Percentiles rank a stretch among this genome's conserved stretches.
phyloP scores from a whole-genome alignment of 2,888 invertebrate species.

The Ennomos erosarius region DNA sequence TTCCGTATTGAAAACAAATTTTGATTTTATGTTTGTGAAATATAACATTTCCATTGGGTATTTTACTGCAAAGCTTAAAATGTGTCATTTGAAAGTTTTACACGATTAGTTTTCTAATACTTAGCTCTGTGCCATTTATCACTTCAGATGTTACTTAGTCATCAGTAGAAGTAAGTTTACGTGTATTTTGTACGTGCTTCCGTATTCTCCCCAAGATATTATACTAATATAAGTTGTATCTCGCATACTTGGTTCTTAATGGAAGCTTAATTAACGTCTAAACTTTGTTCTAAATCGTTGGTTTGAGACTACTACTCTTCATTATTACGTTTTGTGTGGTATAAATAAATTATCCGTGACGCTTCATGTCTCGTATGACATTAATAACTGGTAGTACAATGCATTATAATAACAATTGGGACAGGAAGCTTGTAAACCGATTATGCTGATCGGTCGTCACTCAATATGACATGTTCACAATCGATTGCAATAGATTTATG shows the following conservation, averaged over 20 bases:
- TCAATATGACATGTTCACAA: conserved; percentile 74
- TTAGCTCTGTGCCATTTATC: conserved; percentile 17
- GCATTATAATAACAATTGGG: conserved; percentile 76
- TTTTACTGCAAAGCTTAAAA: conserved; percentile 24
- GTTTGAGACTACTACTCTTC: conserved; percentile 60
- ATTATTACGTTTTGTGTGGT: conserved; percentile 48
- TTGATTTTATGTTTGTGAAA: conserved; percentile 26
- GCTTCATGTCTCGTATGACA: conserved; percentile 61
- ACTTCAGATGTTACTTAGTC: conserved; percentile 37
- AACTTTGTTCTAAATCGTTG: conserved; percentile 63
- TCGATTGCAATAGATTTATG: conserved; percentile 71
- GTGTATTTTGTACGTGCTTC: conserved; percentile 53
- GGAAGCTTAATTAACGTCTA: conserved; percentile 66
- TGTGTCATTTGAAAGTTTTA: conserved; percentile 13
- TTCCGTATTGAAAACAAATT: conserved; percentile 37
- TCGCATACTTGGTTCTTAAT: conserved; percentile 54
- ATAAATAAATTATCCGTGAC: conserved; percentile 68
- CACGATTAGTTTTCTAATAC: conserved; percentile 2
- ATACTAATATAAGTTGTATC: conserved; percentile 55
- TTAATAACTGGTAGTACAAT: conserved; percentile 79
- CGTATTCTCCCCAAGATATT: conserved; percentile 54
- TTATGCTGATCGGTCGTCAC: conserved; percentile 78
- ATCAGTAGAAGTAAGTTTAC: conserved; percentile 45
- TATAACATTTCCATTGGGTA: conserved; percentile 5
- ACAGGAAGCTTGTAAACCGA: conserved; percentile 80